These are phyloP conservation scores for Chlamydotis undulata DNA, from an alignment of 2,113 vertebrate genomes.

Conservation along the genomic window DNA sequence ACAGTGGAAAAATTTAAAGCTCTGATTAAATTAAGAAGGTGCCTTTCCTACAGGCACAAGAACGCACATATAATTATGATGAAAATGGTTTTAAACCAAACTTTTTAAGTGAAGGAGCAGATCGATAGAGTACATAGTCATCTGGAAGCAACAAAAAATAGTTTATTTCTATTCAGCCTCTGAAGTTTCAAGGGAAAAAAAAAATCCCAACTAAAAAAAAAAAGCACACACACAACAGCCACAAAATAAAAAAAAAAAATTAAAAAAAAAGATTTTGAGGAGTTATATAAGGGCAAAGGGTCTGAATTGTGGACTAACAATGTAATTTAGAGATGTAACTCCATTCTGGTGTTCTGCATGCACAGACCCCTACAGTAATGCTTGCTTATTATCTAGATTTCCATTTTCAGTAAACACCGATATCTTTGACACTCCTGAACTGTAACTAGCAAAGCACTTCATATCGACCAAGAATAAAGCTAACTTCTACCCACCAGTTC, in stretches of 20 bases:
- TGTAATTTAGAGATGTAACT: background rate
- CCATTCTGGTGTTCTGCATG: background rate
- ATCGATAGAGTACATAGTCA: rapidly evolving
- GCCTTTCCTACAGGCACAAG: background rate
- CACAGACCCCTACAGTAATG: background rate
- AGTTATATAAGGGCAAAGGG: background rate
- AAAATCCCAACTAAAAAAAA: no score
- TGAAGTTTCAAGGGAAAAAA: background rate
- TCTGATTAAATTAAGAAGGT: background rate
- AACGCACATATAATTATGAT: rapidly evolving
- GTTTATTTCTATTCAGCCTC: background rate
- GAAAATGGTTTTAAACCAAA: background rate
- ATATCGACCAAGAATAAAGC: background rate
- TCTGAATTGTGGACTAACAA: background rate
- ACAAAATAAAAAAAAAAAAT: background rate
- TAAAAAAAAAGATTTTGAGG: background rate
- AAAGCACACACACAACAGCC: no score
- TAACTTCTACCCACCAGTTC: background rate
- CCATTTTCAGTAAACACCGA: background rate
- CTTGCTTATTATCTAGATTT: background rate
- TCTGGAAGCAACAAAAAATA: background rate
- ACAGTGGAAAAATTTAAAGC: background rate
- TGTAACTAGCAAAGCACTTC: background rate
- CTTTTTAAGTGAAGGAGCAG: background rate
- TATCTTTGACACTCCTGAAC: background rate